These are phyloP conservation scores for Ricordea florida DNA, from an alignment of 92 coral and sea anemone genomes.

Conservation along the genomic window DNA sequence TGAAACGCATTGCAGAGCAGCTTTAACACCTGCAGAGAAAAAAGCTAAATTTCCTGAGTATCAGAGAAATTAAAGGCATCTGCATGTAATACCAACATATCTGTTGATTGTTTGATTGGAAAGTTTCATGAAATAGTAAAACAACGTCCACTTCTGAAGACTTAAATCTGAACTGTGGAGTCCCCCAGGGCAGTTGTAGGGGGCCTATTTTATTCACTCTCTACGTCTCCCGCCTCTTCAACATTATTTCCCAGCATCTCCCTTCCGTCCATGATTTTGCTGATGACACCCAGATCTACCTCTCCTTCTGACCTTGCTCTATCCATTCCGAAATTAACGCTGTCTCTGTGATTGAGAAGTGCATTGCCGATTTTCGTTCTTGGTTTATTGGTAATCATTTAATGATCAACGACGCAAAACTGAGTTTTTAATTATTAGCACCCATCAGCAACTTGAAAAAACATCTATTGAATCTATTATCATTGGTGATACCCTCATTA, in stretches of 20 bases:
- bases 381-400: conserved; percentile 17
- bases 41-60: background rate
- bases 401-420: conserved; percentile 49
- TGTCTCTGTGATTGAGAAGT: conserved; percentile 11
- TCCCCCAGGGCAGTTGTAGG: conserved; percentile 6
- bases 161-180: background rate
- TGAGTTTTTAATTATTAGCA: conserved; percentile 37
- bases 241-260: conserved; percentile 16
- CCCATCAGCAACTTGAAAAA: conserved; percentile 36
- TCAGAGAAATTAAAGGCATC: background rate
- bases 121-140: conserved; percentile 28
- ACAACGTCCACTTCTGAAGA: background rate
- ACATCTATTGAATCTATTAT: conserved; percentile 14
- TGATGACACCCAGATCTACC: conserved; percentile 31
- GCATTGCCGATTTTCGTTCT: conserved; percentile 26
- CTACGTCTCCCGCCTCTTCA: conserved; percentile 3
- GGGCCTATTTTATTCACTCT: conserved; percentile 12
- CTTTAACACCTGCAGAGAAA: too few species aligned
- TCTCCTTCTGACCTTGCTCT: conserved; percentile 48
- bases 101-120: conserved; percentile 12
- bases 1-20: too few species aligned
- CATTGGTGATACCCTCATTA: conserved; percentile 26
- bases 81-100: conserved; percentile 1
- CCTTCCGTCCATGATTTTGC: conserved; percentile 41
- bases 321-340: conserved; percentile 14